Conservation (phyloP, 2,113 vertebrate species). For the Dipodomys ordii region DNA sequence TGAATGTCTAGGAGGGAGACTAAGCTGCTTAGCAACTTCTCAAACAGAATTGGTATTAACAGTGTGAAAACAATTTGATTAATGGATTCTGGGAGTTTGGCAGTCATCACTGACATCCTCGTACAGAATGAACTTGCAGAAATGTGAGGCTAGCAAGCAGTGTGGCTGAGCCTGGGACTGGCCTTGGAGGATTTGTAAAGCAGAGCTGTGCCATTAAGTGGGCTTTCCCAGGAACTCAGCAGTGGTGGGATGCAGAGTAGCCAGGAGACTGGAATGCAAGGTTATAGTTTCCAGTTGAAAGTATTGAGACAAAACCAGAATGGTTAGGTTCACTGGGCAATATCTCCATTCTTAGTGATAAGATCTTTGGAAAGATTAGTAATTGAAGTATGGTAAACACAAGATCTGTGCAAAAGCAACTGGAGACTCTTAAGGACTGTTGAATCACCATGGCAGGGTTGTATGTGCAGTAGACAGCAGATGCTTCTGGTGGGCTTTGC, state of each 20-base stretch:
- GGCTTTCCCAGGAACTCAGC: background rate
- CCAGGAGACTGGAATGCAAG: background rate
- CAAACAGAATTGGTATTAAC: conserved; percentile 6
- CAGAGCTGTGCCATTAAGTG: background rate
- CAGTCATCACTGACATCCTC: conserved; percentile 27
- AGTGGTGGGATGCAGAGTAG: background rate
- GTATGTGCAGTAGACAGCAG: background rate
- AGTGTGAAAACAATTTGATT: conserved; percentile 48
- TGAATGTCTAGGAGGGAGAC: background rate
- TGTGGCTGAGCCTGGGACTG: background rate
- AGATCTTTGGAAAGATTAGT: conserved; percentile 13
- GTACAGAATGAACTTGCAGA: background rate
- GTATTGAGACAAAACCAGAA: background rate
- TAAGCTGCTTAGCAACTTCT: conserved; percentile 53
- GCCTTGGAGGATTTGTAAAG: background rate
- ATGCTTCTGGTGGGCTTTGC: background rate
- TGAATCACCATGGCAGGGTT: background rate
- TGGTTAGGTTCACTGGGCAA: background rate
- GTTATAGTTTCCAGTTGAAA: background rate
- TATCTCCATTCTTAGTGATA: background rate
- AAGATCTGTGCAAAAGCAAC: background rate
- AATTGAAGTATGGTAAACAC: background rate
- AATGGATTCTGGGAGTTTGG: conserved; percentile 27
- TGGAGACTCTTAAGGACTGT: background rate
- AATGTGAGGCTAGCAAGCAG: background rate